Evolutionary conservation across 2,888 invertebrate genomes (phyloP).

Genomic region (Himalopsyche anomala): DNA sequence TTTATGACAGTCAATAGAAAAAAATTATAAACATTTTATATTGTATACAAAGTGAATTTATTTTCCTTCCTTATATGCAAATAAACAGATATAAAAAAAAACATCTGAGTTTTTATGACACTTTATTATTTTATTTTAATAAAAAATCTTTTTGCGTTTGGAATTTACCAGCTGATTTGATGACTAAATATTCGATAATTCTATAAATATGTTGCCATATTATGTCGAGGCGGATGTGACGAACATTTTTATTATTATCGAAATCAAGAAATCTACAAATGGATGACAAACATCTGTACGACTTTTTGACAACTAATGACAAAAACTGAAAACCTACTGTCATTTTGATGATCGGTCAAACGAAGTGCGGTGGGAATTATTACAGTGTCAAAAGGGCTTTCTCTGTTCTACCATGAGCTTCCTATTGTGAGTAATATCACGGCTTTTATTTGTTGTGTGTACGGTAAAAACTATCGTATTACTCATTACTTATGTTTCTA

Average conservation of each 20-base stretch:
- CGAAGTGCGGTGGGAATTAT: conserved; percentile 53
- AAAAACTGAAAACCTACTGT: conserved; percentile 54
- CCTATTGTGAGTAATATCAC: conserved; percentile 78
- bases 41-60: no score
- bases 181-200: neutral
- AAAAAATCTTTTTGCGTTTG: neutral
- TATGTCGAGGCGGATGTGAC: conserved; percentile 44
- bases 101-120: neutral
- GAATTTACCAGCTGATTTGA: conserved; percentile 13
- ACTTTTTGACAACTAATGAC: conserved; percentile 59
- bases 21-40: no score
- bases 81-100: no score
- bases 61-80: no score
- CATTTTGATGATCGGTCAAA: conserved; percentile 60
- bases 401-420: conserved; percentile 75
- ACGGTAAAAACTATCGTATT: conserved; percentile 24
- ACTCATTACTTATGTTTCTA: conserved; percentile 32
- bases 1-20: no score
- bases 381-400: conserved; percentile 46
- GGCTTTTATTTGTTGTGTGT: conserved; percentile 32
- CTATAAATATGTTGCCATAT: conserved; percentile 47
- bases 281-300: conserved; percentile 63
- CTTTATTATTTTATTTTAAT: neutral
- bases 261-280: conserved; percentile 56
- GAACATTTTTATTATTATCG: conserved; percentile 47